phyloP scores from a whole-genome alignment of 2,797 vertebrate species.

The Pristis pectinata region DNA sequence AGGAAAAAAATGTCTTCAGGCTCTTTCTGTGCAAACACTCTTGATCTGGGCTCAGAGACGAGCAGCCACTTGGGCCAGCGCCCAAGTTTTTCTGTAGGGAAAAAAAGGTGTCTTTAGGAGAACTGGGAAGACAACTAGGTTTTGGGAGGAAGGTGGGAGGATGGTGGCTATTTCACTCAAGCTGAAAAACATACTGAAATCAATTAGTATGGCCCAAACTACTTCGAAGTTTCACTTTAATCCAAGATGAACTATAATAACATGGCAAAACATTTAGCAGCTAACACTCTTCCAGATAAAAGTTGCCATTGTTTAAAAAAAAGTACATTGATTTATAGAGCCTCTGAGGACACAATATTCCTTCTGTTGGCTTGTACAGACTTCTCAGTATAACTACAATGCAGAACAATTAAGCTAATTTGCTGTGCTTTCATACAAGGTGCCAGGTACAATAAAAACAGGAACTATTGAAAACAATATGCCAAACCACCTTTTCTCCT shows the following conservation, averaged over 20 bases:
- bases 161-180: neutral
- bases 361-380: neutral
- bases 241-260: neutral
- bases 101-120: neutral
- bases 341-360: neutral
- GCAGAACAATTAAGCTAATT: neutral
- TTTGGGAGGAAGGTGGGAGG: neutral
- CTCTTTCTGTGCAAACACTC: neutral
- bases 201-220: neutral
- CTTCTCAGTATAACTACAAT: neutral
- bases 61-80: neutral
- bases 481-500: neutral
- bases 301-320: neutral
- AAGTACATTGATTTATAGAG: neutral
- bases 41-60: neutral
- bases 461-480: too few relatives aligned
- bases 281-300: neutral
- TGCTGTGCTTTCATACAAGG: neutral
- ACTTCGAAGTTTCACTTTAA: neutral
- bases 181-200: neutral
- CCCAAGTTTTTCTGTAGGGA: neutral
- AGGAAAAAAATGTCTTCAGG: neutral
- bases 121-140: neutral
- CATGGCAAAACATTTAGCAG: neutral
- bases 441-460: neutral